Evolutionary conservation across 1,140 invertebrate genomes (phyloP).

Genomic region (Drosophila orena): DNA sequence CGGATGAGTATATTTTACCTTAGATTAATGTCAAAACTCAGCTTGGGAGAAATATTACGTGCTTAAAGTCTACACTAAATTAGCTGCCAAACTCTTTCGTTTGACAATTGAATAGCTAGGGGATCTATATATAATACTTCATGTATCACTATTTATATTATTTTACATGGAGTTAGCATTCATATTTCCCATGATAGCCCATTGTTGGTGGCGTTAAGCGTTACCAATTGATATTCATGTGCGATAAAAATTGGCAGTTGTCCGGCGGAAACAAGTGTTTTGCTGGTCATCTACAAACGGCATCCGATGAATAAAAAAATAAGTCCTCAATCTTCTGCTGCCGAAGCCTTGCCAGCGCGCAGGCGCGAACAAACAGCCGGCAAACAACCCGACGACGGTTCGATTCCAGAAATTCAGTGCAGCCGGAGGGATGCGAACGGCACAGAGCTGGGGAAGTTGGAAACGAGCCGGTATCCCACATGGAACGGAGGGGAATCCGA

Average conservation of each 20-base stretch:
- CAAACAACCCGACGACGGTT: conserved; percentile 5
- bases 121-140: neutral
- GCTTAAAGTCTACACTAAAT: no score
- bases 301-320: conserved; percentile 49
- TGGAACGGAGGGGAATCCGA: conserved; percentile 36
- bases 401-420: conserved; percentile 6
- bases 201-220: neutral
- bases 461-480: conserved; percentile 9
- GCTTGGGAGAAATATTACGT: neutral
- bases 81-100: neutral
- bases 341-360: conserved; percentile 18
- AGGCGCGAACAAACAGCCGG: conserved; percentile 61
- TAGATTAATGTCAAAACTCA: neutral
- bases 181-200: neutral
- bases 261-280: conserved; percentile 42
- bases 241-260: conserved; percentile 10
- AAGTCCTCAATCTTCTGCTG: conserved; percentile 44
- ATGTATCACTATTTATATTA: neutral
- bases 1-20: neutral
- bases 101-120: no score
- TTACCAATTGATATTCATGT: conserved; percentile 21
- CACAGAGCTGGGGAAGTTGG: conserved; percentile 24
- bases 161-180: neutral
- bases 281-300: conserved; percentile 56
- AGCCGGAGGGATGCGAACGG: conserved; percentile 4